These are phyloP conservation scores for Phalanger gymnotis DNA, from an alignment of 2,797 vertebrate genomes.

Conservation along the genomic window DNA sequence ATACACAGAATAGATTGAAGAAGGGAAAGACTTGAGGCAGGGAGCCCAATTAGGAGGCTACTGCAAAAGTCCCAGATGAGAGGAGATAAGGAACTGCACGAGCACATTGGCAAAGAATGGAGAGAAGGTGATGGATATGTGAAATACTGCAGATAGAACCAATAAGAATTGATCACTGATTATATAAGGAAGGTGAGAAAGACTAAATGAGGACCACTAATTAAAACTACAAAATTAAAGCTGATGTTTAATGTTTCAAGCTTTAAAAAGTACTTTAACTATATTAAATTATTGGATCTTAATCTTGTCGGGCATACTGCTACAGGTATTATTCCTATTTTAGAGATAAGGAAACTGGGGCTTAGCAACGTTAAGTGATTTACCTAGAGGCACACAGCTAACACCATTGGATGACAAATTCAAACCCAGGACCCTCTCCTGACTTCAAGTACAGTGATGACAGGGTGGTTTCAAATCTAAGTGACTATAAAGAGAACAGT, in stretches of 20 bases:
- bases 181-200: background rate
- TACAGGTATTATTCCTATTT: conserved; percentile 3
- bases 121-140: background rate
- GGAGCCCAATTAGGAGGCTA: background rate
- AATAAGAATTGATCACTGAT: background rate
- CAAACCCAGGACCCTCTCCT: background rate
- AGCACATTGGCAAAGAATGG: background rate
- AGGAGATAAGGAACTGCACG: background rate
- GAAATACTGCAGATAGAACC: background rate
- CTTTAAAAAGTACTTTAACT: background rate
- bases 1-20: background rate
- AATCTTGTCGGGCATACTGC: background rate
- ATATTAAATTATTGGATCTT: background rate
- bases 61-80: background rate
- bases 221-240: background rate
- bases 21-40: background rate
- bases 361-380: conserved; percentile 6
- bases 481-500: background rate
- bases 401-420: background rate
- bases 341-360: background rate
- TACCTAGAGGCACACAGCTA: background rate
- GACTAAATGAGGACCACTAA: background rate
- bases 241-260: background rate
- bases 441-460: background rate
- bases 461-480: background rate